Conservation (phyloP, 1,140 invertebrate genomes). For the Drosophila willistoni region DNA sequence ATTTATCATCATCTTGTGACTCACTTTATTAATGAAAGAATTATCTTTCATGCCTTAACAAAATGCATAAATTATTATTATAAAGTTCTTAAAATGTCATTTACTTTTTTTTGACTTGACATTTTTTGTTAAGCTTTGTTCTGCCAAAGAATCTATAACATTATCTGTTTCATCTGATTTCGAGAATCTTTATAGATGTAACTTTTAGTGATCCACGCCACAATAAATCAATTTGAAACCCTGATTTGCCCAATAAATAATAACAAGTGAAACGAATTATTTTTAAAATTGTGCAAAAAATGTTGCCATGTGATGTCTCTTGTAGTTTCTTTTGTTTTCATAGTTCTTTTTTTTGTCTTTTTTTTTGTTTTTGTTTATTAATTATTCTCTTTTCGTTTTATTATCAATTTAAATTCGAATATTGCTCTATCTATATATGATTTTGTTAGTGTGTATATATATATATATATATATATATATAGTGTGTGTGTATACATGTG, state of each 20-base stretch:
- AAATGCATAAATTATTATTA: neutral
- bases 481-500: too few relatives aligned
- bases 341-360: constrained; percentile 34
- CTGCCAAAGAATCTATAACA: too few relatives aligned
- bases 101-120: neutral
- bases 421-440: constrained; percentile 75
- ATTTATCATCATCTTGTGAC: neutral
- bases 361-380: neutral
- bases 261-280: constrained; percentile 28
- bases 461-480: constrained; percentile 16
- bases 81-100: neutral
- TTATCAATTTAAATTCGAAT: constrained; percentile 81
- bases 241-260: neutral
- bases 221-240: neutral
- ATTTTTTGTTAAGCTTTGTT: too few relatives aligned
- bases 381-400: constrained; percentile 38
- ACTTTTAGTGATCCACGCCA: too few relatives aligned
- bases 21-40: neutral
- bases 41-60: neutral
- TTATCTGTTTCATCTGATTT: too few relatives aligned
- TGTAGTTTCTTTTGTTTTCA: neutral
- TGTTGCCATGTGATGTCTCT: constrained; percentile 40
- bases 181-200: too few relatives aligned
- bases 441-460: constrained; percentile 19
- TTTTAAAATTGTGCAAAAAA: constrained; percentile 50